phyloP scores from a whole-genome alignment of 2,113 vertebrate genomes.

The Hypocryptadius cinnamomeus region DNA sequence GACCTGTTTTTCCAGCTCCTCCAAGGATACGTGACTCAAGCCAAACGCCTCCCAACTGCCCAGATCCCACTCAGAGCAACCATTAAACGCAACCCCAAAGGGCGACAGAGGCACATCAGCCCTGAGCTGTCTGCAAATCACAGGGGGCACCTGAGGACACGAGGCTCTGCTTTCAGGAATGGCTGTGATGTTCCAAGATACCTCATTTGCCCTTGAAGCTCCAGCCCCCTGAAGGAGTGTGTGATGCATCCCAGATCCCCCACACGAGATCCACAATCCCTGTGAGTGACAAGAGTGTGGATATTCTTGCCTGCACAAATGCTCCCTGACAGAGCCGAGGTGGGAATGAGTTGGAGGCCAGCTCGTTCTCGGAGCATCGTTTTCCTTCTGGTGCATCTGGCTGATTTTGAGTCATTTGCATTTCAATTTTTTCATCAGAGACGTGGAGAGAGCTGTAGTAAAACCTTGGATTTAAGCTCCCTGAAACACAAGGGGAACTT shows the following conservation, averaged over 20 bases:
- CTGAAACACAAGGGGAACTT: not conserved
- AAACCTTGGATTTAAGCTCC: not conserved
- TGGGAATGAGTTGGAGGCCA: slow-evolving; percentile 21
- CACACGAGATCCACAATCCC: not conserved
- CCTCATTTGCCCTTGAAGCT: slow-evolving; percentile 26
- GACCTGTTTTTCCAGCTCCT: slow-evolving; percentile 58
- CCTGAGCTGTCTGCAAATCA: not conserved
- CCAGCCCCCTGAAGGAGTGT: not conserved
- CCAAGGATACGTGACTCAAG: slow-evolving; percentile 14
- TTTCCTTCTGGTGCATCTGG: not conserved
- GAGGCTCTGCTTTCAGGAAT: not conserved
- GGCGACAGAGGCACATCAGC: not conserved
- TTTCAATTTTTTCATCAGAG: not conserved
- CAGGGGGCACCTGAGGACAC: slow-evolving; percentile 23
- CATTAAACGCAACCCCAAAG: not conserved
- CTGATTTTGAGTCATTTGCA: not conserved
- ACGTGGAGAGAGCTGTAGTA: not conserved
- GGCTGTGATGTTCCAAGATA: not conserved
- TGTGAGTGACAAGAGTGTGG: slow-evolving; percentile 5
- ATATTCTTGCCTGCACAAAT: slow-evolving; percentile 28
- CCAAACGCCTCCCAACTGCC: not conserved
- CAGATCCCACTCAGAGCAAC: not conserved
- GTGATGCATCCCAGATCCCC: slow-evolving; percentile 30
- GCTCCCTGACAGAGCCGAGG: slow-evolving; percentile 13
- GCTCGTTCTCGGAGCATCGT: not conserved